phyloP scores from a whole-genome alignment of 2,797 vertebrate genomes.

The Mus caroli region DNA sequence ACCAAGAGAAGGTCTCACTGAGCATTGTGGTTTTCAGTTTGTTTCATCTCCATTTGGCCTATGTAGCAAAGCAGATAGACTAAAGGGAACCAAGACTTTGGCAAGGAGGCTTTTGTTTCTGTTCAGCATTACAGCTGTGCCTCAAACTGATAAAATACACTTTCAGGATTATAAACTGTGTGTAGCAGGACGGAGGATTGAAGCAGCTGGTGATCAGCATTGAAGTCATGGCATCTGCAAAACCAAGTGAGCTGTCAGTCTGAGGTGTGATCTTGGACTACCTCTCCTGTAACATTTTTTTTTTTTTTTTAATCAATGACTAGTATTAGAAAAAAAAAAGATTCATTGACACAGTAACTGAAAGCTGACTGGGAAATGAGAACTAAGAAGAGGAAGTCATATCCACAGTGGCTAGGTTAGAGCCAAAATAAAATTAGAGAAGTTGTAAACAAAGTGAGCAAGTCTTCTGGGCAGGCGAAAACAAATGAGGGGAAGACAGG shows the following conservation, averaged over 20 bases:
- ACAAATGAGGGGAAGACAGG: constrained; percentile 10
- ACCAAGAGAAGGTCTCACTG: constrained; percentile 49
- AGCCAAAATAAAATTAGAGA: constrained; percentile 80
- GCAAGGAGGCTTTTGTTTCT: constrained; percentile 69
- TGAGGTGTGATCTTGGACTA: constrained; percentile 57
- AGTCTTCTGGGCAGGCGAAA: constrained; percentile 36
- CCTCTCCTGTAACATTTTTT: constrained; percentile 11
- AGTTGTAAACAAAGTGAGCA: constrained; percentile 71
- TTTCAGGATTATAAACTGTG: constrained; percentile 42
- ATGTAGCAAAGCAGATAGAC: constrained; percentile 13
- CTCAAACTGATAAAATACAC: constrained; percentile 26
- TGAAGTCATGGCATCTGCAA: not conserved
- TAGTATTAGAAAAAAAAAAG: constrained; percentile 62
- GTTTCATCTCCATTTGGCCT: constrained; percentile 45
- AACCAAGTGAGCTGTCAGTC: constrained; percentile 45
- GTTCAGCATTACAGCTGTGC: constrained; percentile 19
- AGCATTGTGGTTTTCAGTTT: constrained; percentile 66
- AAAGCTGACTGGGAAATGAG: constrained; percentile 77
- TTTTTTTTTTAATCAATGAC: constrained; percentile 77
- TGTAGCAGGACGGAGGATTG: not conserved
- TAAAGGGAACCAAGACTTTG: constrained; percentile 69
- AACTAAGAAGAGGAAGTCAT: constrained; percentile 81
- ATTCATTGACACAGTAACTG: constrained; percentile 74
- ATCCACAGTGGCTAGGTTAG: constrained; percentile 78
- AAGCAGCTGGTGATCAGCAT: constrained; percentile 23